A percentile compares a stretch with the other conserved stretches of the same genome.
Conservation (phyloP, 2,113 vertebrate genomes). For the Burhinus oedicnemus region DNA sequence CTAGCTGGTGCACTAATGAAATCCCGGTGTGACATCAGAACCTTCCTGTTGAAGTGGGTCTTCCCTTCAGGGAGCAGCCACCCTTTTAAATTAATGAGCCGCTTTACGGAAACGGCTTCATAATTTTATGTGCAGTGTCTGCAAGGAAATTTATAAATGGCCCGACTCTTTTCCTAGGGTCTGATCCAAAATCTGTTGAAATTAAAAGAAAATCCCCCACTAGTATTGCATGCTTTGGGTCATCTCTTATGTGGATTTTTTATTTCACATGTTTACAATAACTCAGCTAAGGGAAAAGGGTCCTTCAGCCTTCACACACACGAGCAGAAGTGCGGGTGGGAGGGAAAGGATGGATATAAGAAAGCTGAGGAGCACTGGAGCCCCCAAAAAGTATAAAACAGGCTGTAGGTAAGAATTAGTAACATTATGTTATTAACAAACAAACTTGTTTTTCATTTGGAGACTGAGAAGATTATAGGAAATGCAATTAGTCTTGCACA, state of each 20-base stretch:
- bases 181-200: not conserved
- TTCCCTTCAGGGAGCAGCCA: slow-evolving; percentile 56
- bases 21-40: slow-evolving; percentile 48
- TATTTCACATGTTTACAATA: not conserved
- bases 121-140: slow-evolving; percentile 38
- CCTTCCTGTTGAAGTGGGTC: slow-evolving; percentile 31
- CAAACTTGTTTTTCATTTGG: slow-evolving; percentile 1
- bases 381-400: not conserved
- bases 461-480: not conserved
- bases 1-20: slow-evolving; percentile 32
- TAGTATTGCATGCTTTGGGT: not conserved
- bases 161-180: not conserved
- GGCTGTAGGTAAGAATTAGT: not conserved
- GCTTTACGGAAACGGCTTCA: slow-evolving; percentile 32
- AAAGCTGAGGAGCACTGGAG: not conserved
- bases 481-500: not conserved
- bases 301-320: not conserved
- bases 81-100: slow-evolving; percentile 62
- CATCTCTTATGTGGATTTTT: not conserved
- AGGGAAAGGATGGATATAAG: not conserved
- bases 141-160: slow-evolving; percentile 44
- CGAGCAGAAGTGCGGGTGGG: not conserved
- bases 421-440: not conserved
- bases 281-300: not conserved
- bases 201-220: not conserved